Evolutionary conservation across 1,140 invertebrate genomes (phyloP).

Genomic region (Zaprionus nigranus): DNA sequence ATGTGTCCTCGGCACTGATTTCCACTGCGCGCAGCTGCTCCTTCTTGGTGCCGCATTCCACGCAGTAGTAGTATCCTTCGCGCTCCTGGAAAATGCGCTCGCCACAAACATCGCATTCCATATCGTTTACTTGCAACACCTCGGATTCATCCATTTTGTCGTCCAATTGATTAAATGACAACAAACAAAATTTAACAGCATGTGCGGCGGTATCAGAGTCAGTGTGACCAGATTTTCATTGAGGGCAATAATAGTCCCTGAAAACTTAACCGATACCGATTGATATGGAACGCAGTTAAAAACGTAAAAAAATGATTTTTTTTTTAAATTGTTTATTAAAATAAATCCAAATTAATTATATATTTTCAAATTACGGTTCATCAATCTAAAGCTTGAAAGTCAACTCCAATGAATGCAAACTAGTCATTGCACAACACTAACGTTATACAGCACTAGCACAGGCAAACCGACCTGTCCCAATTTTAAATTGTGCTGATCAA

Average conservation of each 20-base stretch:
- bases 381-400: not conserved
- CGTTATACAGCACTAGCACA: constrained; percentile 23
- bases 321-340: too few species aligned
- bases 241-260: not conserved
- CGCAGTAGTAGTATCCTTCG: constrained; percentile 86
- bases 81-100: constrained; percentile 84
- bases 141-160: constrained; percentile 52
- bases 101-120: constrained; percentile 84
- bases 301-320: too few species aligned
- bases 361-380: not conserved
- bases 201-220: not conserved
- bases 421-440: not conserved
- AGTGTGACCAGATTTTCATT: not conserved
- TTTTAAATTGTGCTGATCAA: constrained; percentile 33
- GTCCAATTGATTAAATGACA: not conserved
- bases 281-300: not conserved
- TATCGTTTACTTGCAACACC: constrained; percentile 52
- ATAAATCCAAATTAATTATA: not conserved
- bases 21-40: constrained; percentile 72
- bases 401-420: not conserved
- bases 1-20: constrained; percentile 66
- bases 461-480: constrained; percentile 41
- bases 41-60: constrained; percentile 85
- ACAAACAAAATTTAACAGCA: not conserved
- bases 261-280: constrained; percentile 12